Percentiles rank a stretch among this genome's conserved stretches.
These are phyloP conservation scores for Mobula hypostoma DNA, from an alignment of 2,113 vertebrate species.

Conservation along the genomic window DNA sequence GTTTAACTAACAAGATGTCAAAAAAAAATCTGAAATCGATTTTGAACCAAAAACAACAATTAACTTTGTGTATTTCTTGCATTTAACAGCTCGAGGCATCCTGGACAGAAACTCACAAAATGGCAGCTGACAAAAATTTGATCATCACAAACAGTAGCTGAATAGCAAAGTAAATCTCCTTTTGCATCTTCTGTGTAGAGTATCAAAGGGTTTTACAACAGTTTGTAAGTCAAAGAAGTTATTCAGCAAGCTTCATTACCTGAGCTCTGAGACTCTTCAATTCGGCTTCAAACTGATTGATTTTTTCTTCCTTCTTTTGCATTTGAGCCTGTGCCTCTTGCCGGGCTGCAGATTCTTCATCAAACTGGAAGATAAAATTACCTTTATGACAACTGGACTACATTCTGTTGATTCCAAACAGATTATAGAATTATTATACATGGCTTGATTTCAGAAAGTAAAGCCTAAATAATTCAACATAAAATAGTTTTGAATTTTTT, in stretches of 20 bases:
- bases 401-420: neutral
- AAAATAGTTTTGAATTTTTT: neutral
- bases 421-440: neutral
- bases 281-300: constrained; percentile 75
- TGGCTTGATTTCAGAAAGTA: neutral
- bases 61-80: constrained; percentile 39
- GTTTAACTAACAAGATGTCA: constrained; percentile 49
- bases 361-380: constrained; percentile 63
- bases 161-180: neutral
- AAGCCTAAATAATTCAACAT: neutral
- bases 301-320: constrained; percentile 77
- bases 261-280: constrained; percentile 76
- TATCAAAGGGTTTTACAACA: constrained; percentile 41
- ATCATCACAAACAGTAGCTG: constrained; percentile 35
- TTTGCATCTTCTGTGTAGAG: constrained; percentile 8
- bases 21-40: constrained; percentile 41
- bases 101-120: neutral
- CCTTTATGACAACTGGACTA: neutral
- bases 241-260: constrained; percentile 59
- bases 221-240: neutral
- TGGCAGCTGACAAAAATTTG: constrained; percentile 40
- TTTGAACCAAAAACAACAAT: constrained; percentile 44
- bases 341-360: constrained; percentile 82
- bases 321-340: constrained; percentile 81
- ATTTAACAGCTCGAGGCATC: neutral